Evolutionary conservation across 2,113 vertebrate genomes (phyloP).

Genomic region (Neofelis nebulosa): DNA sequence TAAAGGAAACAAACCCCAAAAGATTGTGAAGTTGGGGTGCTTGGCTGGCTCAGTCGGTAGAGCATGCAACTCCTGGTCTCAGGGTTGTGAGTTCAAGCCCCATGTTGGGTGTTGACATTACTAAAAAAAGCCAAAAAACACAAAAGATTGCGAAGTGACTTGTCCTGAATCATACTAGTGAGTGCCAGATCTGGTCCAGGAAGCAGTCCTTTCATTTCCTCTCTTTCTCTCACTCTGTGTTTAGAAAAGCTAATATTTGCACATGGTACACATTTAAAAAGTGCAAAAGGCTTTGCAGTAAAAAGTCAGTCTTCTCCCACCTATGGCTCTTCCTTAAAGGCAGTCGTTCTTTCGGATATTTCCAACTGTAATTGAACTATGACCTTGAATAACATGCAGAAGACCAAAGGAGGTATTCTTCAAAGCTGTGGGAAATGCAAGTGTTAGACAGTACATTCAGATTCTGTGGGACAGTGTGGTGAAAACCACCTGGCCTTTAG

Average conservation of each 20-base stretch:
- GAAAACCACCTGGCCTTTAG: not conserved
- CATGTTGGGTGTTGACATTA: too few relatives aligned
- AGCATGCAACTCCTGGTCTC: too few relatives aligned
- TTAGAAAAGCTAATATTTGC: slow-evolving; percentile 16
- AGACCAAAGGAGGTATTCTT: not conserved
- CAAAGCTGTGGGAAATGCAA: not conserved
- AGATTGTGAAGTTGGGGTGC: not conserved
- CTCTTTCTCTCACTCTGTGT: not conserved
- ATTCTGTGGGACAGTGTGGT: not conserved
- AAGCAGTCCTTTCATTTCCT: not conserved
- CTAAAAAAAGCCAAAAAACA: too few relatives aligned
- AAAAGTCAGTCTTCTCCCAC: not conserved
- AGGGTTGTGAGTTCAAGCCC: too few relatives aligned
- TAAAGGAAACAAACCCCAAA: slow-evolving; percentile 43
- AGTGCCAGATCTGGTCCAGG: not conserved
- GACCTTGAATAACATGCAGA: not conserved
- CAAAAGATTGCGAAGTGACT: slow-evolving; percentile 2
- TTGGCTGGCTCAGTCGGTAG: too few relatives aligned
- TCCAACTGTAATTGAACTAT: not conserved
- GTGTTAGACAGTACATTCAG: not conserved
- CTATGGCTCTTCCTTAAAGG: not conserved
- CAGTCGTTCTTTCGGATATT: slow-evolving; percentile 7
- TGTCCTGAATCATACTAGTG: not conserved
- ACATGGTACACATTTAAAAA: slow-evolving; percentile 9
- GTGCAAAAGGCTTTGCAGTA: not conserved